Evolutionary conservation across 2,113 vertebrate genomes (phyloP).

Genomic region (Clarias magur): DNA sequence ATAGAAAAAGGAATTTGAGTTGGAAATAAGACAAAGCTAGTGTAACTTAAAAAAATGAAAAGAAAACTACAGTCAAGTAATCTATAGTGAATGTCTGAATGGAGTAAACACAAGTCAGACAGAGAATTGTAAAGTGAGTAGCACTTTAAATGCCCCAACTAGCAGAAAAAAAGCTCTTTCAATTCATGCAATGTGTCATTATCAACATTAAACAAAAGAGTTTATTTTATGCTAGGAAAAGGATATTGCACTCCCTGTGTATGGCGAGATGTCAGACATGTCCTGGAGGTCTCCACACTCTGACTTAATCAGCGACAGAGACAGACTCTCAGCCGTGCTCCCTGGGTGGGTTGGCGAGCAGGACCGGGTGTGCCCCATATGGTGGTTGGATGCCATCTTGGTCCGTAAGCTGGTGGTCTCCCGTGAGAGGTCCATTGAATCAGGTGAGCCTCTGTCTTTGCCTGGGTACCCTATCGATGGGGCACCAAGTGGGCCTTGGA

Average conservation of each 20-base stretch:
- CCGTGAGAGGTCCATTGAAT: conserved; percentile 94
- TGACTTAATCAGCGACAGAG: conserved; percentile 95
- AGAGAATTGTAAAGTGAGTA: not conserved
- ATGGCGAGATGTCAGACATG: conserved; percentile 96
- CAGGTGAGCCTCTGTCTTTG: conserved; percentile 91
- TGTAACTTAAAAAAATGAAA: not conserved
- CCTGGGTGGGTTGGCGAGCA: conserved; percentile 91
- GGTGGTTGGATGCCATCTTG: conserved; percentile 94
- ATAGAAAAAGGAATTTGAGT: conserved; percentile 7
- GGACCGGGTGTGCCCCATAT: conserved; percentile 86
- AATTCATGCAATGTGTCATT: not conserved
- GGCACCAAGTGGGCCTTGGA: conserved; percentile 88
- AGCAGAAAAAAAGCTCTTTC: not conserved
- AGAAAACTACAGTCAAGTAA: not conserved
- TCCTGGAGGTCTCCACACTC: conserved; percentile 97
- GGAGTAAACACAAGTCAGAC: not conserved
- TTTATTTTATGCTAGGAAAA: conserved; percentile 67
- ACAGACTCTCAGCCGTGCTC: conserved; percentile 89
- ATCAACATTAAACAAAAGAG: not conserved
- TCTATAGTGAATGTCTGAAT: not conserved
- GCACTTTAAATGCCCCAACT: conserved; percentile 3
- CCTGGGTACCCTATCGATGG: conserved; percentile 85
- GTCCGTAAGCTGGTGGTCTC: conserved; percentile 94
- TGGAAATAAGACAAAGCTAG: not conserved
- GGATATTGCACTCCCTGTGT: conserved; percentile 99